Evolutionary conservation across 2,797 vertebrate species (phyloP).

Genomic region (Gallinago solitaria): DNA sequence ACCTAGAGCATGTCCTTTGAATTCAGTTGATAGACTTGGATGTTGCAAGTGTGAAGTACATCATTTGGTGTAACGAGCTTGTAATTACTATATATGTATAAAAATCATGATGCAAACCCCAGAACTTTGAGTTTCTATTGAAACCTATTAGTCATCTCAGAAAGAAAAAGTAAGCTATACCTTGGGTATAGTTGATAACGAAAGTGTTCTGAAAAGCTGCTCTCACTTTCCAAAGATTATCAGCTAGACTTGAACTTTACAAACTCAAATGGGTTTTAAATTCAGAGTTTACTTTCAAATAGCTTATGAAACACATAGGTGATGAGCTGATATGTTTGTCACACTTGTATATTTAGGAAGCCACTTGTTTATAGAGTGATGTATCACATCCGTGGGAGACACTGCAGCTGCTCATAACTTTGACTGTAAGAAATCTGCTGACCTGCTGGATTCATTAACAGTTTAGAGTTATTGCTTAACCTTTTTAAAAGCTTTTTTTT

Average conservation of each 20-base stretch:
- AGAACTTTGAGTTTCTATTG: neutral
- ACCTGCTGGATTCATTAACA: neutral
- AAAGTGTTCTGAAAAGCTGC: neutral
- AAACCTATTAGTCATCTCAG: neutral
- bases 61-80: neutral
- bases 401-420: neutral
- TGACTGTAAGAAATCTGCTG: neutral
- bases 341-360: neutral
- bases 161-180: neutral
- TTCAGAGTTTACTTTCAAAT: neutral
- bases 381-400: neutral
- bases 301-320: neutral
- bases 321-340: neutral
- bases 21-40: neutral
- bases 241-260: neutral
- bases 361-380: neutral
- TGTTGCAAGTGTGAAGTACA: neutral
- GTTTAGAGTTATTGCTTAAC: neutral
- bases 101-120: neutral
- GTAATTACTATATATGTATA: neutral
- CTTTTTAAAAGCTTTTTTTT: neutral
- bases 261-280: neutral
- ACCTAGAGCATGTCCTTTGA: neutral
- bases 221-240: neutral
- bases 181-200: neutral